A percentile compares a stretch with the other conserved stretches of the same genome.
Conservation (phyloP, 2,888 invertebrate species). For the Emmelina monodactyla region DNA sequence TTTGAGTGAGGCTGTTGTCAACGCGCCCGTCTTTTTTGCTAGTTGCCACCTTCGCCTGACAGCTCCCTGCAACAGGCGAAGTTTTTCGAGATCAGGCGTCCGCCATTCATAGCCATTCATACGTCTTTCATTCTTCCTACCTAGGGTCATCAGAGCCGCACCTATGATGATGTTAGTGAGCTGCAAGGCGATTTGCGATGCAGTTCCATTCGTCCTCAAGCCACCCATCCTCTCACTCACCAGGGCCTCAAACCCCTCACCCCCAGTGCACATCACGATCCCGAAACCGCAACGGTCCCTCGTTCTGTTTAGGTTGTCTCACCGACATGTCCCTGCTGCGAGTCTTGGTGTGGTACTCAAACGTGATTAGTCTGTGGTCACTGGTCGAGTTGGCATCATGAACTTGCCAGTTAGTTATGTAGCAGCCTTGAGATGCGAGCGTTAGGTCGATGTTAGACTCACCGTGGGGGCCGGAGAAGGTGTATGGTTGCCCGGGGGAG, state of each 20-base stretch:
- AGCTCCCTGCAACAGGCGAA: too few species aligned
- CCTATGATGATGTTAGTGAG: neutral
- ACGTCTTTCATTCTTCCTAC: neutral
- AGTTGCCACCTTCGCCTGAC: neutral
- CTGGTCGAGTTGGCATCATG: conserved; percentile 1
- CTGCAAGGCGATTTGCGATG: neutral
- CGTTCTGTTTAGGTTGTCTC: too few species aligned
- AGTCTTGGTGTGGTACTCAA: neutral
- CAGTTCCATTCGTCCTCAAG: neutral
- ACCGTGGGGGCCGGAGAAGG: too few species aligned
- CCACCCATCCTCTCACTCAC: conserved; percentile 2
- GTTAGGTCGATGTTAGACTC: too few species aligned
- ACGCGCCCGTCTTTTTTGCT: neutral
- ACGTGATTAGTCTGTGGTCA: conserved; percentile 8
- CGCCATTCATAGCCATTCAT: neutral
- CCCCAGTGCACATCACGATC: conserved; percentile 4
- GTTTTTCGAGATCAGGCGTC: too few species aligned
- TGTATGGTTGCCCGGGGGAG: too few species aligned
- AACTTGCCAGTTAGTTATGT: too few species aligned
- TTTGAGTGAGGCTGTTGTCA: neutral
- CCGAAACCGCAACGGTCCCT: conserved; percentile 2
- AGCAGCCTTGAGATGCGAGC: too few species aligned
- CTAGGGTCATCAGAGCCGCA: neutral
- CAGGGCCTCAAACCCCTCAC: neutral
- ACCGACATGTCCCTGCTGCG: too few species aligned